phyloP scores from a whole-genome alignment of 2,797 vertebrate genomes.

The Corythornis leucogaster region DNA sequence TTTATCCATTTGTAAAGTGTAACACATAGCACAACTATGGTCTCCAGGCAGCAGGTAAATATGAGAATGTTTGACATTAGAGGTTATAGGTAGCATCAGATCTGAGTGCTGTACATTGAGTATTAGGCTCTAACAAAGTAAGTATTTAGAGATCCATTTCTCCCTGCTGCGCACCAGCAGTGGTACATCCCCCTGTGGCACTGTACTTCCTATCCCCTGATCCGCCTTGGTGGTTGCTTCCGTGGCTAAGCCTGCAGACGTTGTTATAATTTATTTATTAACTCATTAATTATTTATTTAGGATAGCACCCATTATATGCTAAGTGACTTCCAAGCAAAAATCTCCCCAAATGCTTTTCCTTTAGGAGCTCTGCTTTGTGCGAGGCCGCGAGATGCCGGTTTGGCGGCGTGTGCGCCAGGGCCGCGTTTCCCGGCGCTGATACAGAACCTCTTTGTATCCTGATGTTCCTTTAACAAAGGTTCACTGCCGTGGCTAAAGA shows the following conservation, averaged over 20 bases:
- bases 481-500: slow-evolving; percentile 39
- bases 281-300: slow-evolving; percentile 52
- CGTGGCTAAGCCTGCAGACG: slow-evolving; percentile 2
- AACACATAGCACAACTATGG: not conserved
- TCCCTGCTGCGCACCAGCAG: not conserved
- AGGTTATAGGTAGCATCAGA: not conserved
- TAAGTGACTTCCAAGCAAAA: slow-evolving; percentile 48
- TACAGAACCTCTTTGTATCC: slow-evolving; percentile 49
- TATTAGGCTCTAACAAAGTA: not conserved
- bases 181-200: not conserved
- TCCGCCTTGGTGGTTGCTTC: slow-evolving; percentile 14
- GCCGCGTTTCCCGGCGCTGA: not conserved
- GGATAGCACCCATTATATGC: slow-evolving; percentile 59
- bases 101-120: not conserved
- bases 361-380: not conserved
- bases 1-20: not conserved
- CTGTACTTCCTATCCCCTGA: not conserved
- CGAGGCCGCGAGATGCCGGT: no score
- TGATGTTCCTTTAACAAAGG: slow-evolving; percentile 52
- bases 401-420: no score
- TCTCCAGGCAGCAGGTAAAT: not conserved
- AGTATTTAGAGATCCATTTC: not conserved
- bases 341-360: slow-evolving; percentile 46
- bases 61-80: not conserved
- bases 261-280: slow-evolving; percentile 62